phyloP scores from a whole-genome alignment of 2,888 invertebrate species.

The Idaea biselata region DNA sequence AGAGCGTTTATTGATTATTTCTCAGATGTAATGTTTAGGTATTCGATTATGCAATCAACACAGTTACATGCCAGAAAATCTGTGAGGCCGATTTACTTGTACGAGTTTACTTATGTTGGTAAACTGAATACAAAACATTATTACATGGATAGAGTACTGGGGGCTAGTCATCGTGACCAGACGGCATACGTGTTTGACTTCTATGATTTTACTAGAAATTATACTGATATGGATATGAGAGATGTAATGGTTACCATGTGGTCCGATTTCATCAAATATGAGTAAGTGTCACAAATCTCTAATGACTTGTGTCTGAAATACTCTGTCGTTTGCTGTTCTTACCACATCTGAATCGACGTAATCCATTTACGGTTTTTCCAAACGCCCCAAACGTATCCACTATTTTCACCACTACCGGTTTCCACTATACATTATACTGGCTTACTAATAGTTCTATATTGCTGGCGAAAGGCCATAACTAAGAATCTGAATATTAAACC shows the following conservation, averaged over 20 bases:
- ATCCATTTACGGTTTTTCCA: too few relatives aligned
- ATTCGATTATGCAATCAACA: slow-evolving; percentile 60
- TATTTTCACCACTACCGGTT: too few relatives aligned
- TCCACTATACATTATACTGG: too few relatives aligned
- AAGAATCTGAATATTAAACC: background rate
- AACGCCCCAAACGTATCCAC: too few relatives aligned
- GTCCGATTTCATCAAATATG: slow-evolving; percentile 64
- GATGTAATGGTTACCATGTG: slow-evolving; percentile 67
- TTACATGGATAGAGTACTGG: slow-evolving; percentile 60
- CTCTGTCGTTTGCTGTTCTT: too few relatives aligned
- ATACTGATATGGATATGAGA: slow-evolving; percentile 58
- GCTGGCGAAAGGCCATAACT: too few relatives aligned
- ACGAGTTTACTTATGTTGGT: slow-evolving; percentile 67
- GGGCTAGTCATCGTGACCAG: slow-evolving; percentile 72
- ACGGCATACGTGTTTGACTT: slow-evolving; percentile 66
- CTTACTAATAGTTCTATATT: too few relatives aligned
- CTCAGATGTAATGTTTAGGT: slow-evolving; percentile 70
- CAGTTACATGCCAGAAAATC: slow-evolving; percentile 50
- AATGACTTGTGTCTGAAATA: too few relatives aligned
- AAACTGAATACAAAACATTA: slow-evolving; percentile 56
- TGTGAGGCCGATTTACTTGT: slow-evolving; percentile 53
- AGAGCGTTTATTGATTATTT: slow-evolving; percentile 64
- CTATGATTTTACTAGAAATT: slow-evolving; percentile 48
- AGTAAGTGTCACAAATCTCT: slow-evolving; percentile 45
- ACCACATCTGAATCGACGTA: too few relatives aligned